A percentile compares a stretch with the other conserved stretches of the same genome.
Conservation (phyloP, 2,797 vertebrate species). For the Acanthurus leucopareius region DNA sequence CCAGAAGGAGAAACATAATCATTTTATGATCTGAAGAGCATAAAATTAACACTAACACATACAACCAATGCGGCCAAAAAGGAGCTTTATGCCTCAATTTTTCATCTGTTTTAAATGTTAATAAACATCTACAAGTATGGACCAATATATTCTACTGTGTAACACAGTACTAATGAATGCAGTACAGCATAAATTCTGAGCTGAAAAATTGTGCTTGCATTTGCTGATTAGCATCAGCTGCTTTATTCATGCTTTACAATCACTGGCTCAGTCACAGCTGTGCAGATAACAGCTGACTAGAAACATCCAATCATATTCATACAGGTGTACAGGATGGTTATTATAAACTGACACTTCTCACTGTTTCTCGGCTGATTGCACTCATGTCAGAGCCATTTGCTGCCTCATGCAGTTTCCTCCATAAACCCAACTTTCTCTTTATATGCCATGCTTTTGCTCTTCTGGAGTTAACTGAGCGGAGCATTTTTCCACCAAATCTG, state of each 20-base stretch:
- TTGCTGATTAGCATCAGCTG: not conserved
- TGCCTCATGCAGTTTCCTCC: no score
- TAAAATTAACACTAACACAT: not conserved
- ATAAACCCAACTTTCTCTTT: no score
- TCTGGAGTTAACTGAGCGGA: not conserved
- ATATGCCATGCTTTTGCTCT: no score
- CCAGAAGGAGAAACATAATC: not conserved
- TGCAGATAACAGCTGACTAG: not conserved
- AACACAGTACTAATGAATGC: not conserved
- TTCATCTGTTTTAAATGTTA: not conserved
- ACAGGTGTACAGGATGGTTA: not conserved
- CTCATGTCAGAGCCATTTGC: not conserved
- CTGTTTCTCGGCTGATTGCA: not conserved
- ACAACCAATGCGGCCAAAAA: not conserved
- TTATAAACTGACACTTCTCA: not conserved
- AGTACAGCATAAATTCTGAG: not conserved
- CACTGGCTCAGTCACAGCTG: constrained; percentile 7
- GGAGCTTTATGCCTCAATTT: no score
- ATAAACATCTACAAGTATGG: not conserved
- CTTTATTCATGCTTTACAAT: not conserved
- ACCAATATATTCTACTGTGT: not conserved
- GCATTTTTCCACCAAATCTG: not conserved
- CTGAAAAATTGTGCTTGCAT: not conserved
- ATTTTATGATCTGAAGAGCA: not conserved
- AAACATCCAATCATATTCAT: not conserved